phyloP scores from a whole-genome alignment of 2,113 vertebrate species.

The Callospermophilus lateralis region DNA sequence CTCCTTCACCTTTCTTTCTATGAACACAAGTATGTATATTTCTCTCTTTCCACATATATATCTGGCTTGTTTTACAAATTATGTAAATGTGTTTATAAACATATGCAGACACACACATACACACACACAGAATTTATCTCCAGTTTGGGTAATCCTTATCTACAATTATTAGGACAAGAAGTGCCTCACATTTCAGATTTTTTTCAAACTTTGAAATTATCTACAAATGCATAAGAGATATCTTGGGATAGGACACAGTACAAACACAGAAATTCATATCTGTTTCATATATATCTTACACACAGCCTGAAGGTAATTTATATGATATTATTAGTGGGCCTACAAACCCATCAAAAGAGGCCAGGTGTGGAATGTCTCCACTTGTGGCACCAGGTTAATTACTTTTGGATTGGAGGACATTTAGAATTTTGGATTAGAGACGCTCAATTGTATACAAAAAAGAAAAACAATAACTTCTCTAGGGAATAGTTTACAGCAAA shows the following conservation, averaged over 20 bases:
- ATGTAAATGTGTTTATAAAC: too few relatives aligned
- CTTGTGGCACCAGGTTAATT: not conserved
- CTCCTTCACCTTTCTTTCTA: not conserved
- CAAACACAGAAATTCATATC: not conserved
- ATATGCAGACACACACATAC: not conserved
- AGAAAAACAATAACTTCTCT: not conserved
- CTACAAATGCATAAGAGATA: not conserved
- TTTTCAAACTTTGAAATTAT: not conserved
- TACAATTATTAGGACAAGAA: not conserved
- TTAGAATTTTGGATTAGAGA: not conserved
- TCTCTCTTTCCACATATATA: not conserved
- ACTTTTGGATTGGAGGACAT: not conserved
- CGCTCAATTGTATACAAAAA: not conserved
- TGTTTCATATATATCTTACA: not conserved
- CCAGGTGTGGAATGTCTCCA: not conserved
- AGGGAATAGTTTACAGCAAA: slow-evolving; percentile 33
- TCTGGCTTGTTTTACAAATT: not conserved
- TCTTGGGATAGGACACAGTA: not conserved
- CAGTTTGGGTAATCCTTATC: not conserved
- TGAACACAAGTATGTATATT: not conserved
- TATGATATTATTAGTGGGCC: not conserved
- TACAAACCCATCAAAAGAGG: not conserved
- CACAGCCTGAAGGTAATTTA: not conserved
- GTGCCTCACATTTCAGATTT: not conserved
- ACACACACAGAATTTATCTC: not conserved